Conservation (phyloP, 2,888 invertebrate species). For the Doris montereyensis region DNA sequence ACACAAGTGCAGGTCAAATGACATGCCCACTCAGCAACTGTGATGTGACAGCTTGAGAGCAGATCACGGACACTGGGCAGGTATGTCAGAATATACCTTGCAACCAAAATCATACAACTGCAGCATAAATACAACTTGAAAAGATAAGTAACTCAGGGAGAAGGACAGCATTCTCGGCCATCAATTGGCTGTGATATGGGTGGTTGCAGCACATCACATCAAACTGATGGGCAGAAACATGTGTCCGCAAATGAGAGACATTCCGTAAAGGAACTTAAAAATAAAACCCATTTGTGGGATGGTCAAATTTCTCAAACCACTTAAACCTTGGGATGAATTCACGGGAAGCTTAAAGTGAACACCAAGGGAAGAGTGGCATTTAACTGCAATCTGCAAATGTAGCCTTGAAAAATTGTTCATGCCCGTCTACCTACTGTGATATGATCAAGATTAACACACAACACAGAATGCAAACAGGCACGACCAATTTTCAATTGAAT, state of each 20-base stretch:
- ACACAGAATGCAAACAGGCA: too few species aligned
- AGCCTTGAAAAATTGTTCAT: neutral
- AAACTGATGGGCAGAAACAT: too few species aligned
- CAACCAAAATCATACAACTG: too few species aligned
- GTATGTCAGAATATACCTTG: neutral
- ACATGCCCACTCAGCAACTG: neutral
- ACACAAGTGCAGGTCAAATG: too few species aligned
- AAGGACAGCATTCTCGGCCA: neutral
- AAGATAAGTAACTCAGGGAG: too few species aligned
- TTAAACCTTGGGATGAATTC: too few species aligned
- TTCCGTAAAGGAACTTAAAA: neutral
- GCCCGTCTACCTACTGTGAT: conserved; percentile 11
- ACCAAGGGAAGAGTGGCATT: too few species aligned
- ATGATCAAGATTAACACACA: neutral
- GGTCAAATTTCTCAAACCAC: too few species aligned
- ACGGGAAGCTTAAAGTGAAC: too few species aligned
- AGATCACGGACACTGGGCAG: neutral
- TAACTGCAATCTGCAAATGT: too few species aligned
- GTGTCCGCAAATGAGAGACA: neutral
- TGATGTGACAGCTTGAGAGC: neutral
- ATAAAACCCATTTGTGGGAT: neutral
- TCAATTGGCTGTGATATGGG: conserved; percentile 13
- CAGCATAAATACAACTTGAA: too few species aligned
- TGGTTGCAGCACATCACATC: neutral
- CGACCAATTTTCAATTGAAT: too few species aligned